phyloP scores from a whole-genome alignment of 2,888 invertebrate genomes.

The Saturnia pavonia region DNA sequence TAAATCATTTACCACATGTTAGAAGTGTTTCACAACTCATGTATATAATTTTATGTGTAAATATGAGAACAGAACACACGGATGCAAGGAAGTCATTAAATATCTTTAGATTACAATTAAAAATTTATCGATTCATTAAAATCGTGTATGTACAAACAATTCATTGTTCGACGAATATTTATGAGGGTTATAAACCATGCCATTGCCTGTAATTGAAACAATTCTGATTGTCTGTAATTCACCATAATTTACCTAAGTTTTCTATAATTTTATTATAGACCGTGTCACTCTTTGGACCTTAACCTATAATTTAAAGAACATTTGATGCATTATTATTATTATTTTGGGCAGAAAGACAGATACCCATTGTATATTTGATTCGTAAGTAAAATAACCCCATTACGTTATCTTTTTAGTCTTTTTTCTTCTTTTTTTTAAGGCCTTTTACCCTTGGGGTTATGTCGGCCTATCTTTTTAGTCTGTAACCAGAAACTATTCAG shows the following conservation, averaged over 20 bases:
- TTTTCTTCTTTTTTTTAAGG: too few relatives aligned
- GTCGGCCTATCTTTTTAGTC: too few relatives aligned
- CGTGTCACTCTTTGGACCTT: neutral
- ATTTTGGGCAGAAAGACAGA: neutral
- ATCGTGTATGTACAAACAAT: slow-evolving; percentile 33
- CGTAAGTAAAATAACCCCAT: too few relatives aligned
- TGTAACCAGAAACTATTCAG: too few relatives aligned
- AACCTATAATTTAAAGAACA: neutral
- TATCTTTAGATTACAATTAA: slow-evolving; percentile 52
- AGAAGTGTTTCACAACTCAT: slow-evolving; percentile 31
- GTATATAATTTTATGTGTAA: slow-evolving; percentile 31
- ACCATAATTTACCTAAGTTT: neutral
- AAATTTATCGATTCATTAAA: slow-evolving; percentile 54
- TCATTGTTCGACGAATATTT: slow-evolving; percentile 31
- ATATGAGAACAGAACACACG: slow-evolving; percentile 28
- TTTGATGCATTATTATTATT: neutral
- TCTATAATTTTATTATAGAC: neutral
- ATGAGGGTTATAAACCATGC: neutral
- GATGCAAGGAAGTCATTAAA: slow-evolving; percentile 37
- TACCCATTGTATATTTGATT: neutral
- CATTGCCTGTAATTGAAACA: neutral
- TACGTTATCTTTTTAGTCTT: too few relatives aligned
- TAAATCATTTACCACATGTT: slow-evolving; percentile 15
- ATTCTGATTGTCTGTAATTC: neutral
- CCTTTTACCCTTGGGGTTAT: too few relatives aligned